phyloP scores from a whole-genome alignment of 2,888 invertebrate genomes.

The Tinea trinotella region DNA sequence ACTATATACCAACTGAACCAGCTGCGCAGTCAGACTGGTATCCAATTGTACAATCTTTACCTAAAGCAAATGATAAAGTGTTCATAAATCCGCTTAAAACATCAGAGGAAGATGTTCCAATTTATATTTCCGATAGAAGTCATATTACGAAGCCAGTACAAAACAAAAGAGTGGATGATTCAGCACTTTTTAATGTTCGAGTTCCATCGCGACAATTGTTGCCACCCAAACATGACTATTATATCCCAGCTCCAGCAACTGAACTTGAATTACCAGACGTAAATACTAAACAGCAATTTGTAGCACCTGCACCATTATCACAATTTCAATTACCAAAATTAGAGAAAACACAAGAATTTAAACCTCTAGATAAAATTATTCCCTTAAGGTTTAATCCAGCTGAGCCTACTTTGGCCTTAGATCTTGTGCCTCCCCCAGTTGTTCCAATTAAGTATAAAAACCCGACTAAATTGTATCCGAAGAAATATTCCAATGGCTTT shows the following conservation, averaged over 20 bases:
- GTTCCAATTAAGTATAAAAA: slow-evolving; percentile 41
- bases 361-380: slow-evolving; percentile 22
- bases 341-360: slow-evolving; percentile 38
- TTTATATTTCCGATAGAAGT: neutral
- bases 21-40: slow-evolving; percentile 55
- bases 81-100: neutral
- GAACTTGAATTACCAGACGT: slow-evolving; percentile 19
- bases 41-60: slow-evolving; percentile 41
- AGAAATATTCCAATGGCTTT: slow-evolving; percentile 68
- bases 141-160: neutral
- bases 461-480: slow-evolving; percentile 72
- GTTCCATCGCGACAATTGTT: slow-evolving; percentile 44
- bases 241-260: neutral
- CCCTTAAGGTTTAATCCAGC: slow-evolving; percentile 32
- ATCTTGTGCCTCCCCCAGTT: slow-evolving; percentile 43
- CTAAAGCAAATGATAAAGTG: slow-evolving; percentile 12
- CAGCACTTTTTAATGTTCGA: slow-evolving; percentile 25
- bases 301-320: slow-evolving; percentile 47
- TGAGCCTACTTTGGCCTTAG: slow-evolving; percentile 41
- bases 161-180: neutral
- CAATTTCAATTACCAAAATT: slow-evolving; percentile 55
- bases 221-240: slow-evolving; percentile 32
- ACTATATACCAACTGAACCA: slow-evolving; percentile 38
- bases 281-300: slow-evolving; percentile 32
- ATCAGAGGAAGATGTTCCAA: neutral